phyloP scores from a whole-genome alignment of 2,797 vertebrate genomes.

The Ptychadena robeensis region DNA sequence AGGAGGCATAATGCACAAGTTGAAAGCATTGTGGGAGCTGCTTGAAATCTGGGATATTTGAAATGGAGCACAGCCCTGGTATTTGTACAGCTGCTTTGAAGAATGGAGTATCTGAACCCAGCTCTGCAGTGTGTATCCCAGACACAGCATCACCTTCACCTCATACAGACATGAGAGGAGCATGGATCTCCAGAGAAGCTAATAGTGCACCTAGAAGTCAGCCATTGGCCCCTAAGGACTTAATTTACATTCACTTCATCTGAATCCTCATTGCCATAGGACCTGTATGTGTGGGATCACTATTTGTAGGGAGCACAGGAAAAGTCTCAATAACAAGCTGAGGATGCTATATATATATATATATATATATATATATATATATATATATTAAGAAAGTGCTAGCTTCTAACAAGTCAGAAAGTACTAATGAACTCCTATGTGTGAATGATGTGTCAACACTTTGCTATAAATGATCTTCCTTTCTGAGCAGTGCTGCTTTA shows the following conservation, averaged over 20 bases:
- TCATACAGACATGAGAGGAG: conserved; percentile 55
- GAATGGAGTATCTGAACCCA: conserved; percentile 75
- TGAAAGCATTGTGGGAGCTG: conserved; percentile 76
- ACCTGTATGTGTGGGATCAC: neutral
- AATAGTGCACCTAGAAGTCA: conserved; percentile 21
- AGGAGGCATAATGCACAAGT: conserved; percentile 64
- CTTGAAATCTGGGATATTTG: conserved; percentile 79
- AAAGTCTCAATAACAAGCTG: neutral
- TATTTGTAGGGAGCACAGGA: neutral
- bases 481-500: neutral
- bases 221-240: conserved; percentile 18
- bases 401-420: too few species aligned
- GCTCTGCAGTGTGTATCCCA: conserved; percentile 71
- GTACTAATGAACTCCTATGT: too few species aligned
- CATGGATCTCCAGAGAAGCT: conserved; percentile 16
- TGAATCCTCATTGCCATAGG: conserved; percentile 17
- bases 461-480: neutral
- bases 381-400: too few species aligned
- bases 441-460: too few species aligned
- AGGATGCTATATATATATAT: neutral
- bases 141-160: conserved; percentile 72
- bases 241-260: too few species aligned
- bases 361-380: too few species aligned
- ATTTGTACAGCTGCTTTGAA: conserved; percentile 81
- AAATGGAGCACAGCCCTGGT: conserved; percentile 72